phyloP scores from a whole-genome alignment of 2,113 vertebrate species.

The Lasiurus cinereus region DNA sequence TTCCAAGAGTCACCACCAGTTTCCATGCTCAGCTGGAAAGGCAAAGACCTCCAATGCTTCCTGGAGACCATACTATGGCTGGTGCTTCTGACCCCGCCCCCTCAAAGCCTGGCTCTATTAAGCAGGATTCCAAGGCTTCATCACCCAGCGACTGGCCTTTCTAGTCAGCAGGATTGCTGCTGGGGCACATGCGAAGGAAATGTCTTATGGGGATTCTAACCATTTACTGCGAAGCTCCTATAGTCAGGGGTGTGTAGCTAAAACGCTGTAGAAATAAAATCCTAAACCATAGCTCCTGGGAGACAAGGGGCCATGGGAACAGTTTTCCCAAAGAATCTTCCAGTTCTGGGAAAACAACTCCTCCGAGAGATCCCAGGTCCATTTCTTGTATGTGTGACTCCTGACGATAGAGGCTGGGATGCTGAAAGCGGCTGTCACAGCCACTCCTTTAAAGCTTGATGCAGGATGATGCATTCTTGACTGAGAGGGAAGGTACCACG shows the following conservation, averaged over 20 bases:
- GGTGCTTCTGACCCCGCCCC: not conserved
- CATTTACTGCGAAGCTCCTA: not conserved
- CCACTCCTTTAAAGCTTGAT: not conserved
- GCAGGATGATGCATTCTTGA: not conserved
- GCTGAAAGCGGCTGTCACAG: not conserved
- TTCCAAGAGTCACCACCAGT: not conserved
- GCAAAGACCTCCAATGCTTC: not conserved
- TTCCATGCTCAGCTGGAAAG: not conserved
- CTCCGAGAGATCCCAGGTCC: not conserved
- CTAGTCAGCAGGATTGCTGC: not conserved
- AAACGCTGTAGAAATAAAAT: not conserved
- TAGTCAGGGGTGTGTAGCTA: accelerated
- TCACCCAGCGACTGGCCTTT: not conserved
- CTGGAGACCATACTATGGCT: conserved; percentile 12
- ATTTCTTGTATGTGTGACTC: not conserved
- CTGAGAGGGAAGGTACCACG: not conserved
- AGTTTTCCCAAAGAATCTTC: conserved; percentile 18
- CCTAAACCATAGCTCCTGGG: not conserved
- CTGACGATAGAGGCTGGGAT: not conserved
- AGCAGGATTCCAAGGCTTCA: not conserved
- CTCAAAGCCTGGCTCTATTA: not conserved
- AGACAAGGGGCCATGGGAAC: not conserved
- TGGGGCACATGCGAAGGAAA: not conserved
- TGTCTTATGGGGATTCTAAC: not conserved
- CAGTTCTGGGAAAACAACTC: not conserved